A percentile compares a stretch with the other conserved stretches of the same genome.
Evolutionary conservation across 2,113 vertebrate genomes (phyloP).

Genomic region (Xiphias gladius): DNA sequence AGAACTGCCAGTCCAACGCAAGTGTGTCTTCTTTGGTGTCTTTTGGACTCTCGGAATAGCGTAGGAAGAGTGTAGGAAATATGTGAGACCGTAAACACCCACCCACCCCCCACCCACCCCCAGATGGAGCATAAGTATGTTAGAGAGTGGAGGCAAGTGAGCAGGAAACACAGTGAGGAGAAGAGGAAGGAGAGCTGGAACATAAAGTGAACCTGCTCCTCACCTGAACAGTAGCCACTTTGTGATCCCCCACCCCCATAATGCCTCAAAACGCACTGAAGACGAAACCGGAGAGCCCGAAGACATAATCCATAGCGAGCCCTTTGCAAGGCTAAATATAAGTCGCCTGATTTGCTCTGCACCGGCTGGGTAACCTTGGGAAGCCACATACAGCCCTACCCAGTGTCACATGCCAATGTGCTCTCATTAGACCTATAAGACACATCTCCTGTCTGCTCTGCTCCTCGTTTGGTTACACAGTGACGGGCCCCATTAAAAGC

Average conservation of each 20-base stretch:
- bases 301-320: slow-evolving; percentile 83
- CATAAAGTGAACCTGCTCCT: slow-evolving; percentile 56
- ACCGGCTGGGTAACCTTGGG: slow-evolving; percentile 78
- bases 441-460: slow-evolving; percentile 50
- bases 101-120: too few species aligned
- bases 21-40: slow-evolving; percentile 49
- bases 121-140: background rate
- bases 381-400: slow-evolving; percentile 62
- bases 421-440: slow-evolving; percentile 68
- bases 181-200: slow-evolving; percentile 32
- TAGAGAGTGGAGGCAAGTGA: background rate
- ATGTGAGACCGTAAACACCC: slow-evolving; percentile 50
- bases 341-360: slow-evolving; percentile 80
- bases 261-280: slow-evolving; percentile 78
- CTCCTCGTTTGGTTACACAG: slow-evolving; percentile 38
- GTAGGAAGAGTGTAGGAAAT: slow-evolving; percentile 35
- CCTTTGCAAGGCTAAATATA: slow-evolving; percentile 87
- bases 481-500: slow-evolving; percentile 40
- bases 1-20: slow-evolving; percentile 51
- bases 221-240: slow-evolving; percentile 73
- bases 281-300: slow-evolving; percentile 84
- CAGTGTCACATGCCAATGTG: slow-evolving; percentile 69
- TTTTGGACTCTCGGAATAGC: slow-evolving; percentile 57
- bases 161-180: background rate
- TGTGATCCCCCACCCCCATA: slow-evolving; percentile 57